A percentile compares a stretch with the other conserved stretches of the same genome.
phyloP scores from a whole-genome alignment of 2,888 invertebrate genomes.

The Parasteatoda lunata region DNA sequence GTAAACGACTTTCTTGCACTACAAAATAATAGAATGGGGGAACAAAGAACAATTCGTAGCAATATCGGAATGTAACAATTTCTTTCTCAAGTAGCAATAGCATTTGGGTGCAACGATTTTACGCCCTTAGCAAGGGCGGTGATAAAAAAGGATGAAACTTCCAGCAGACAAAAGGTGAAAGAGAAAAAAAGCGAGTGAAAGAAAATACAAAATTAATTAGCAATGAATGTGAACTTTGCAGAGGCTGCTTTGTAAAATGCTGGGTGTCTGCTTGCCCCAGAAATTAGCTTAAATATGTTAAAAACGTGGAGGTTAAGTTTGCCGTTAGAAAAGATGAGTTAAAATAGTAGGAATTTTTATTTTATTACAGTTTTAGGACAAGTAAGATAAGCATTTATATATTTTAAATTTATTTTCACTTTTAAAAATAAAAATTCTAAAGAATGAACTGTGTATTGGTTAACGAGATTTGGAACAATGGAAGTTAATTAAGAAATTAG shows the following conservation, averaged over 20 bases:
- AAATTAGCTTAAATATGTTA: neutral
- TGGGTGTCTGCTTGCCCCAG: neutral
- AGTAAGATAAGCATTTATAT: too few species aligned
- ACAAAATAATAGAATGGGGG: neutral
- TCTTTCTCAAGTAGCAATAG: conserved; percentile 1
- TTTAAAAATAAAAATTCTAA: too few species aligned
- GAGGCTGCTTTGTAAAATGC: neutral
- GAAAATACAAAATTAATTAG: conserved; percentile 4
- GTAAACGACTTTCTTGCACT: neutral
- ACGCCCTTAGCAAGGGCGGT: conserved; percentile 40
- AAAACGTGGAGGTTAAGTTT: conserved; percentile 3
- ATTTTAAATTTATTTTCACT: too few species aligned
- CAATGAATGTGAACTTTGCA: neutral
- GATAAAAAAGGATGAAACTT: conserved; percentile 33
- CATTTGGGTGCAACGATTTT: conserved; percentile 57
- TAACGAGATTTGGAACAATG: too few species aligned
- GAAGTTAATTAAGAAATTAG: too few species aligned
- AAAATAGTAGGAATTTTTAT: too few species aligned
- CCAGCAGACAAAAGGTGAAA: conserved; percentile 22
- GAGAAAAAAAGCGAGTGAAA: conserved; percentile 11
- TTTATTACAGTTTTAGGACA: too few species aligned
- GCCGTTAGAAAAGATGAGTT: neutral
- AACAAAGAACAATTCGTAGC: conserved; percentile 34
- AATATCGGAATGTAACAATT: conserved; percentile 28
- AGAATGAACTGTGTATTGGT: too few species aligned